A percentile compares a stretch with the other conserved stretches of the same genome.
Evolutionary conservation across 2,797 vertebrate species (phyloP).

Genomic region (Sphenopsis melanotis): DNA sequence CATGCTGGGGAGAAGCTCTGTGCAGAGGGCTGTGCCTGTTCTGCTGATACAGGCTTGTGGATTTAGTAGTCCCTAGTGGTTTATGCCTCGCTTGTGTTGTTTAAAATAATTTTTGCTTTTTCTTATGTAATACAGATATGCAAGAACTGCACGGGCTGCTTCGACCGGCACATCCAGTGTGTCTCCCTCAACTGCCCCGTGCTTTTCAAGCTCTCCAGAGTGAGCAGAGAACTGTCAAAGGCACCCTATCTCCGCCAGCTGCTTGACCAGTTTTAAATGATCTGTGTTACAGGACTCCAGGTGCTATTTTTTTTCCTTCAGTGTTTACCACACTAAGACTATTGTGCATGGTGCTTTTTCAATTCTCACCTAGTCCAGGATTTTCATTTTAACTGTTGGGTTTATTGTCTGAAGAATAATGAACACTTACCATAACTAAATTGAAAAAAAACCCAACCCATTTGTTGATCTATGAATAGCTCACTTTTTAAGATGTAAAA

Average conservation of each 20-base stretch:
- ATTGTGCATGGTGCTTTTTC: constrained; percentile 81
- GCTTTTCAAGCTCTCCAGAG: constrained; percentile 89
- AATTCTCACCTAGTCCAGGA: constrained; percentile 72
- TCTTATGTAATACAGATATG: constrained; percentile 80
- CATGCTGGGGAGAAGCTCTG: neutral
- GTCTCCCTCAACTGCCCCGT: constrained; percentile 92
- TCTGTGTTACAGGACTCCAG: constrained; percentile 68
- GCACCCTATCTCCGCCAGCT: constrained; percentile 94
- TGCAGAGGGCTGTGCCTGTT: neutral
- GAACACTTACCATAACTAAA: constrained; percentile 62
- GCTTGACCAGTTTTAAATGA: constrained; percentile 91
- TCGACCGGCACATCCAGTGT: constrained; percentile 87
- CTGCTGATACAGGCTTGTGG: accelerated
- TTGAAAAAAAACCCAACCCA: neutral
- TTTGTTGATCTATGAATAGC: constrained; percentile 68
- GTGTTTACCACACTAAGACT: constrained; percentile 77
- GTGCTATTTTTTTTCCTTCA: constrained; percentile 74
- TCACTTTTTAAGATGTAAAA: constrained; percentile 78
- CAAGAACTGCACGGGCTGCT: constrained; percentile 87
- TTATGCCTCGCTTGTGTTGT: neutral
- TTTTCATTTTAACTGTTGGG: constrained; percentile 67
- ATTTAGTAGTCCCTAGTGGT: neutral
- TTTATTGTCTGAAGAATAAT: constrained; percentile 64
- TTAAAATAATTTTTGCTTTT: neutral
- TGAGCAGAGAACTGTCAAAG: constrained; percentile 88